These are phyloP conservation scores for Cynaeus angustus DNA, from an alignment of 2,888 invertebrate genomes.

Conservation along the genomic window DNA sequence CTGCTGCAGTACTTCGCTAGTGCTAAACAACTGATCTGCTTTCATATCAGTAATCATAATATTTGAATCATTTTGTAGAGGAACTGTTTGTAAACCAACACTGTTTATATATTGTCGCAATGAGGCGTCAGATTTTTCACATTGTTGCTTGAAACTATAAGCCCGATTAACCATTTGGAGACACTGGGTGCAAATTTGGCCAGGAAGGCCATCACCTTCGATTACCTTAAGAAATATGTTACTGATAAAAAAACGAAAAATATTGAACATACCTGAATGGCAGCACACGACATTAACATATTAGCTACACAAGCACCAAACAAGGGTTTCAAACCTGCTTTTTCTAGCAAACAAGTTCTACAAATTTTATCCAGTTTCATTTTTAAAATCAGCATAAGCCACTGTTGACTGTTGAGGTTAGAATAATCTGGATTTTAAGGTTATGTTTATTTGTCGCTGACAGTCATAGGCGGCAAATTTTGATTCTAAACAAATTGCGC, in stretches of 20 bases:
- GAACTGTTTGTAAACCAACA: slow-evolving; percentile 59
- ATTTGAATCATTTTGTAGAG: slow-evolving; percentile 56
- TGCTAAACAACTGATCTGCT: slow-evolving; percentile 64
- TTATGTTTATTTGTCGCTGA: no score
- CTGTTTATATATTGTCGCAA: slow-evolving; percentile 66
- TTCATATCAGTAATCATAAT: slow-evolving; percentile 62
- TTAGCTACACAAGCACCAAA: slow-evolving; percentile 68
- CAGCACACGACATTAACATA: slow-evolving; percentile 70
- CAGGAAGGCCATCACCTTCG: slow-evolving; percentile 69
- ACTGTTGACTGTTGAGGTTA: background rate
- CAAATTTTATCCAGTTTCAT: slow-evolving; percentile 70
- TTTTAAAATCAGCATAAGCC: no score
- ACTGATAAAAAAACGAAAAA: slow-evolving; percentile 9
- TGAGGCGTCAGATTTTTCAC: slow-evolving; percentile 68
- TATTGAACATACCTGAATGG: slow-evolving; percentile 64
- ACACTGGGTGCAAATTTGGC: slow-evolving; percentile 69
- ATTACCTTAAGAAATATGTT: slow-evolving; percentile 61
- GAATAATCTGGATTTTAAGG: no score
- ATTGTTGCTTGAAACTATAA: slow-evolving; percentile 68
- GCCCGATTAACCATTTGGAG: slow-evolving; percentile 67
- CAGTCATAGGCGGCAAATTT: no score
- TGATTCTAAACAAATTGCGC: no score
- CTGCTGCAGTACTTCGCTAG: slow-evolving; percentile 66
- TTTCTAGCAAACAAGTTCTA: slow-evolving; percentile 68
- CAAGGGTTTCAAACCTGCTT: slow-evolving; percentile 66